phyloP scores from a whole-genome alignment of 1,140 invertebrate species.

The Meloidogyne chitwoodi region DNA sequence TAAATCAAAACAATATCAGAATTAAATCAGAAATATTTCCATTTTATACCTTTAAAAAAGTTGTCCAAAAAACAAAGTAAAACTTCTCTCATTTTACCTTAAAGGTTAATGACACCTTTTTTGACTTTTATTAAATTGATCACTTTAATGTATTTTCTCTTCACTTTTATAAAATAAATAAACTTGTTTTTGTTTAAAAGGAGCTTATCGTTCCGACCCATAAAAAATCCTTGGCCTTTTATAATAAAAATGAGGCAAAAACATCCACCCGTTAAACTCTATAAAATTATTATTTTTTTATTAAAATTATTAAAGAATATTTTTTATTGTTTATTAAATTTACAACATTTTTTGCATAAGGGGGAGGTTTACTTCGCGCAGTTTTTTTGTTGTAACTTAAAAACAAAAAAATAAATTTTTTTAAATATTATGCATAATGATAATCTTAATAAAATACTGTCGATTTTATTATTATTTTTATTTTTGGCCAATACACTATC shows the following conservation, averaged over 20 bases:
- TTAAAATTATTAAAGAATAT: too few species aligned
- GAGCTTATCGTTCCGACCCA: neutral
- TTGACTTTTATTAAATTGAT: neutral
- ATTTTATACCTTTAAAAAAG: too few species aligned
- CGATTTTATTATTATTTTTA: neutral
- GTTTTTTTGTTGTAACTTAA: too few species aligned
- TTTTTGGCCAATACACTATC: neutral
- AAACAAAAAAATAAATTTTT: too few species aligned
- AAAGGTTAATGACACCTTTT: neutral
- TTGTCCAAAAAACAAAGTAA: too few species aligned
- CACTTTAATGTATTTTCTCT: neutral
- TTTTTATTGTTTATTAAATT: too few species aligned
- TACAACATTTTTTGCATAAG: too few species aligned
- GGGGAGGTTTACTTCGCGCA: too few species aligned
- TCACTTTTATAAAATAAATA: neutral
- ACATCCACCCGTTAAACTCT: neutral
- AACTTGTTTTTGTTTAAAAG: neutral
- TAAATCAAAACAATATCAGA: too few species aligned
- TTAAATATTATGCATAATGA: neutral
- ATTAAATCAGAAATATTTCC: too few species aligned
- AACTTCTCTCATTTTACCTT: too few species aligned
- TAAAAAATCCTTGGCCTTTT: neutral
- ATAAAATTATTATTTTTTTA: neutral
- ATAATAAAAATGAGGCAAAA: neutral
- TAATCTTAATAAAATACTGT: neutral